Conservation (phyloP, 2,888 invertebrate genomes). For the Drosophila phalerata region DNA sequence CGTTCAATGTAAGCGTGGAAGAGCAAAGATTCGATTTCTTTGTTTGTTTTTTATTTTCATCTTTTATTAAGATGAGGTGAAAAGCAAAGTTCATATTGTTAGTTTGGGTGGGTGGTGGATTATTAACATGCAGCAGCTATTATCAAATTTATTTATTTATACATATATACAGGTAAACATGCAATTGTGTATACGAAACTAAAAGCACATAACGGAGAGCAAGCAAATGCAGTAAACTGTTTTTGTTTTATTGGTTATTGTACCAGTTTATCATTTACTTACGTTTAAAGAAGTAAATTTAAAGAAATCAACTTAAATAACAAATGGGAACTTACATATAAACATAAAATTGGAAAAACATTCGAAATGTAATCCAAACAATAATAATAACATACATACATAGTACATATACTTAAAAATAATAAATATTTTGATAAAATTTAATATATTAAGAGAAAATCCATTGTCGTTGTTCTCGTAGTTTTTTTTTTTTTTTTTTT, state of each 20-base stretch:
- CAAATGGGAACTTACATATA: slow-evolving; percentile 51
- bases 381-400: slow-evolving; percentile 30
- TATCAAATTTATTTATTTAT: slow-evolving; percentile 9
- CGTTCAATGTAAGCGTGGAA: slow-evolving; percentile 55
- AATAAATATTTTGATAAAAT: slow-evolving; percentile 17
- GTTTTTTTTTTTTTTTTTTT: not conserved
- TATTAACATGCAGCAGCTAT: slow-evolving; percentile 37
- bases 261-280: slow-evolving; percentile 63
- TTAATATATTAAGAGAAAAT: slow-evolving; percentile 29
- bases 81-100: slow-evolving; percentile 65
- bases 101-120: slow-evolving; percentile 36
- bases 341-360: slow-evolving; percentile 36
- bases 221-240: slow-evolving; percentile 59
- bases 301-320: slow-evolving; percentile 40
- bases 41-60: slow-evolving; percentile 40
- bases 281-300: slow-evolving; percentile 58
- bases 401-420: slow-evolving; percentile 43
- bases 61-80: slow-evolving; percentile 54
- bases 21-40: slow-evolving; percentile 62
- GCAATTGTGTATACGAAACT: slow-evolving; percentile 40
- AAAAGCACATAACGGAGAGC: slow-evolving; percentile 49
- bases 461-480: slow-evolving; percentile 39
- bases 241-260: slow-evolving; percentile 21
- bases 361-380: slow-evolving; percentile 18
- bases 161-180: slow-evolving; percentile 28